Evolutionary conservation across 2,113 vertebrate species (phyloP), one percentile per base, ranked within the genome.

Genomic region (Ctenodactylus gundi): DNA sequence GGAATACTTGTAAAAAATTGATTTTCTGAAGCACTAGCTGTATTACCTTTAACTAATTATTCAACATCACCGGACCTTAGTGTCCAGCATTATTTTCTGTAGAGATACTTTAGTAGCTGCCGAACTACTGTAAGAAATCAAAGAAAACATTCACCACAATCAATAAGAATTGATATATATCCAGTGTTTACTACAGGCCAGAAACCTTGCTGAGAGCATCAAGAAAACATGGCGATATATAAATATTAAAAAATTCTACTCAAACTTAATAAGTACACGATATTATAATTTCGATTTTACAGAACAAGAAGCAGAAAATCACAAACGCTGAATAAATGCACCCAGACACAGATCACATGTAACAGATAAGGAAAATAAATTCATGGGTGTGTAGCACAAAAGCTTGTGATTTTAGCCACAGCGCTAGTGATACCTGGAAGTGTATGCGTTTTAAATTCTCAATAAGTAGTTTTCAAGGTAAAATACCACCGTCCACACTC

Each of bases 401-500:
- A 49, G 1, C 10, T 1, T 58, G 1, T 7, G 15, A 3, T 51
- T 36, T 53, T 77, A 41, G 7, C 6, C 57, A 62, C 31, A 60
- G 15, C 25, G 0, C 1, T 29, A 27, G 9, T 29, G 23, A 3
- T 29, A 9, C 20, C 20, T 4, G 8, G 6, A 62, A 44, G 1
- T 64, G 44, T 88, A 15, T 39, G 25, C 15, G 60, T 75, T 23
- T 15, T 39, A 39, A 51, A 64, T 18, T 25, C 25, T 64, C 44
- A 36, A 39, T 9, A 64, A 76, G 51, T 64, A 53, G 51, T 88
- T 12, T 39, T 13, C 39, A 36, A 73, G 27, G 44, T 57, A 58
- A 57, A 51, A 15, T 51, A 39, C n/a, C 34, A 62, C 21, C 4
- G 20, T 36, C 18, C 7, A 14, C 9, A 62, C 4, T 64, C 23